These are phyloP conservation scores for Caenorhabditis inopinata DNA, from an alignment of 1,140 invertebrate genomes.

Conservation along the genomic window DNA sequence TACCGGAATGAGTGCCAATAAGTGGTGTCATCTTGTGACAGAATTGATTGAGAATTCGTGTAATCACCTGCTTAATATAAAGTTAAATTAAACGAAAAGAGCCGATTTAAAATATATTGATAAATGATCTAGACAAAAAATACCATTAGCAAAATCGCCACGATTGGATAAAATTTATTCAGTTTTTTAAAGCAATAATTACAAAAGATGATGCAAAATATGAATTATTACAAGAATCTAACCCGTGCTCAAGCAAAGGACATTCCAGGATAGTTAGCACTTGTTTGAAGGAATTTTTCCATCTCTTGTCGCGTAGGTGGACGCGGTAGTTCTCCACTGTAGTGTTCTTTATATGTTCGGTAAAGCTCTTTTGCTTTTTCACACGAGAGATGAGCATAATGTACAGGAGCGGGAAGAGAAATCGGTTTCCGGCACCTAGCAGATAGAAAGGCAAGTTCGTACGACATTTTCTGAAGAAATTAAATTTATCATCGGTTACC, in stretches of 20 bases:
- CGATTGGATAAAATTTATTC: no score
- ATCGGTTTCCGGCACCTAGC: not conserved
- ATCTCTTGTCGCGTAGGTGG: not conserved
- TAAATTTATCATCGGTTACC: not conserved
- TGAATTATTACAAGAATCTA: no score
- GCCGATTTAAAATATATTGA: no score
- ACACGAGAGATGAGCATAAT: conserved; percentile 12
- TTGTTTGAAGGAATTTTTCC: not conserved
- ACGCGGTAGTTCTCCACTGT: no score
- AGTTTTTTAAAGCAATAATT: no score
- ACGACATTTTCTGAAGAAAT: not conserved
- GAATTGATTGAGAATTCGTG: not conserved
- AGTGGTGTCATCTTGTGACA: not conserved
- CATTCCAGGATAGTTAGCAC: not conserved
- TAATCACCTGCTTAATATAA: not conserved
- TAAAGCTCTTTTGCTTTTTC: conserved; percentile 15
- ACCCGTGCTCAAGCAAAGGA: not conserved
- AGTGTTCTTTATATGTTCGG: not conserved
- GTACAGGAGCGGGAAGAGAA: not conserved
- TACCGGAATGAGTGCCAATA: conserved; percentile 73
- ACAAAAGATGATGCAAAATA: no score
- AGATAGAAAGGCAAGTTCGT: not conserved
- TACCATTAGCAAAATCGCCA: no score
- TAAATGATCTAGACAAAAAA: no score
- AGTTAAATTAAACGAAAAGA: no score